These are phyloP conservation scores for Danaus melanippus DNA, from an alignment of 1,140 invertebrate genomes.

Conservation along the genomic window DNA sequence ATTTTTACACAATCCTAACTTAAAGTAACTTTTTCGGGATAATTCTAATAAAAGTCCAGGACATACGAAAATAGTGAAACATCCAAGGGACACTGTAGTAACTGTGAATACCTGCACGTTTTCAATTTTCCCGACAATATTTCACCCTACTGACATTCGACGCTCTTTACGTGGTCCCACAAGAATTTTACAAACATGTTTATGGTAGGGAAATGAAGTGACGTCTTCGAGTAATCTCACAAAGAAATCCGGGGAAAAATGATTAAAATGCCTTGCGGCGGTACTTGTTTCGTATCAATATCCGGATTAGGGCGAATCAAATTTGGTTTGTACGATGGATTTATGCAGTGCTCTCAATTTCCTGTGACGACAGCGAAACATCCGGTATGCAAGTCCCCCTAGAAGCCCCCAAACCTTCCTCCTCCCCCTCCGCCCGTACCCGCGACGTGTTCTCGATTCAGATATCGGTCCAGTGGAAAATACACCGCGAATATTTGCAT, in stretches of 20 bases:
- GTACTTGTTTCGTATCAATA: constrained; percentile 66
- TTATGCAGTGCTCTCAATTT: constrained; percentile 70
- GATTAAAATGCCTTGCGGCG: constrained; percentile 39
- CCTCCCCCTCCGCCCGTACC: constrained; percentile 19
- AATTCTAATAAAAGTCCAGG: too few species aligned
- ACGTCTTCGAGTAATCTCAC: constrained; percentile 7
- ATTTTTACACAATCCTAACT: too few species aligned
- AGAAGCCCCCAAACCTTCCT: not conserved
- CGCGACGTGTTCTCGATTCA: constrained; percentile 24
- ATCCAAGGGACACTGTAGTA: constrained; percentile 36
- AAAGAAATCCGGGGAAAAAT: constrained; percentile 22
- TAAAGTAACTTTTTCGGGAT: too few species aligned
- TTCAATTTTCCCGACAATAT: constrained; percentile 63
- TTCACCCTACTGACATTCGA: constrained; percentile 49
- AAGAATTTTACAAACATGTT: constrained; percentile 44
- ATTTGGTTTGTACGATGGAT: constrained; percentile 67
- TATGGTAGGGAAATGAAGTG: constrained; percentile 37
- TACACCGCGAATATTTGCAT: constrained; percentile 64
- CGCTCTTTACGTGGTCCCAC: constrained; percentile 35
- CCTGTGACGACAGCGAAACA: constrained; percentile 67
- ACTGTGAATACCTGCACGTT: constrained; percentile 58
- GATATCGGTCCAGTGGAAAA: constrained; percentile 51
- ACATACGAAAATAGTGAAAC: constrained; percentile 22
- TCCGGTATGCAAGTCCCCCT: constrained; percentile 46
- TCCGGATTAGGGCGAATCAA: constrained; percentile 67